Base-by-base conservation (phyloP, 2,888 invertebrate genomes). In the Lasioglossum pauxillum region DNA sequence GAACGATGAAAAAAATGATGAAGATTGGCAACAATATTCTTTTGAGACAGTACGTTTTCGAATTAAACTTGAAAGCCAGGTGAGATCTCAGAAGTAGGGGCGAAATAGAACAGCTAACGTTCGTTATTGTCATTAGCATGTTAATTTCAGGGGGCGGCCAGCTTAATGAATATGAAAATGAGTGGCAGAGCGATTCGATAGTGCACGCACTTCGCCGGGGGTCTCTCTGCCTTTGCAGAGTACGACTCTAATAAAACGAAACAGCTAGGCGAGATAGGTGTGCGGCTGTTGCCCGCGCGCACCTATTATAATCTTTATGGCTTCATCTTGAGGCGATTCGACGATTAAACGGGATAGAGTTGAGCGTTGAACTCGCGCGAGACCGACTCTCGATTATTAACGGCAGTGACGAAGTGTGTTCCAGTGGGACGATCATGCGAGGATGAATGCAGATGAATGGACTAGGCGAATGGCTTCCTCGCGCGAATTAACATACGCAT, bases 71-170 rank as follows among this genome's bases (percentile, higher is more conserved):
- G 53, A 53, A 10, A 53, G 10, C 7, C 71, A 53, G 3, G 23
- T 64, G 76, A 53, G 75, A 78, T 35, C 71, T 7, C 49, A 41
- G 69, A 69, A 14, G 14, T 74, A 75, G 71, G 31, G 35, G 60
- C 16, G 27, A 19, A 64, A 71, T 75, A 67, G 71, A 53, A 83
- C 60, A 78, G 85, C 86, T 81, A 88, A 82, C 88, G 89, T 90
- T 92, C 91, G 90, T 93, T 93, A 93, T 89, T 90, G 93, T 91
- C 92, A 93, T 93, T 93, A 93, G 92, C 91, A 92, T 91, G 92
- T 89, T 92, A 92, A 93, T 93, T 87, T 86, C 77, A 80, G 86
- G 88, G 81, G 86, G 23, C 23, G 53, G 83, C 86, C 19, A 0
- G 84, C 87, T 82, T 92, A 91, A 91, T 89, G 90, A 89, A 88